Evolutionary conservation across 2,113 vertebrate genomes (phyloP), one percentile per base, ranked within the genome.

Genomic region (Meriones unguiculatus): DNA sequence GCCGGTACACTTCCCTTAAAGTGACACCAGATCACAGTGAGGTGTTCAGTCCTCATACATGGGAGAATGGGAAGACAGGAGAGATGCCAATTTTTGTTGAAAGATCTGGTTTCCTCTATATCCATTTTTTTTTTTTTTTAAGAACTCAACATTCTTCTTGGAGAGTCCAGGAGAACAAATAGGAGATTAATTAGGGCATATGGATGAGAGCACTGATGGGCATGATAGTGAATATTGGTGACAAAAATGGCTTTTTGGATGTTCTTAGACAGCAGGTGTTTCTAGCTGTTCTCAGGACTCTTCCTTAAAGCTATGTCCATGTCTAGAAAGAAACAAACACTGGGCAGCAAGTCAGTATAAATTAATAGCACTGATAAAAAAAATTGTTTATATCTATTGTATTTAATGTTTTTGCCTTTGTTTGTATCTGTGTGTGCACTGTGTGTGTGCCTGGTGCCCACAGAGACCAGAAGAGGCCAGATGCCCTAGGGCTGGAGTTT

Each of bases 251-350:
- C 30, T 87, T 95, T 86, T 52, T 18, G 67, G 86, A 57, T 89
- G 25, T 77, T 67, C 80, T 90, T 89, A 77, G 65, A 86, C 57
- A 84, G 72, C 35, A 90, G 77, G 75, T 82, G 3, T 87, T 75
- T 90, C 90, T 73, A 95, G n/a, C 70, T 94, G 13, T 87, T 91
- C 17, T 89, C 25, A 94, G 13, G 75, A 91, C 28, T 89, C 50
- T 87, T 87, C 35, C 28, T 90, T 80, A 78, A 65, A 30, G 22
- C 32, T 24, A 67, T 72, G 32, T 67, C 70, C 73, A 86, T 73
- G 92, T 13, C n/a, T 69, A 69, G 80, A 95, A 91, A 11, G 52
- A 91, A 89, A 64, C 85, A 90, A 84, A 65, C n/a, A 10, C 65
- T 76, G 15, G 87, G 78, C 6, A 93, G 59, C 28, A 90, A 93